Percentiles rank a stretch among this genome's conserved stretches.
Evolutionary conservation across 2,797 vertebrate genomes (phyloP).

Genomic region (Fundulus diaphanus): DNA sequence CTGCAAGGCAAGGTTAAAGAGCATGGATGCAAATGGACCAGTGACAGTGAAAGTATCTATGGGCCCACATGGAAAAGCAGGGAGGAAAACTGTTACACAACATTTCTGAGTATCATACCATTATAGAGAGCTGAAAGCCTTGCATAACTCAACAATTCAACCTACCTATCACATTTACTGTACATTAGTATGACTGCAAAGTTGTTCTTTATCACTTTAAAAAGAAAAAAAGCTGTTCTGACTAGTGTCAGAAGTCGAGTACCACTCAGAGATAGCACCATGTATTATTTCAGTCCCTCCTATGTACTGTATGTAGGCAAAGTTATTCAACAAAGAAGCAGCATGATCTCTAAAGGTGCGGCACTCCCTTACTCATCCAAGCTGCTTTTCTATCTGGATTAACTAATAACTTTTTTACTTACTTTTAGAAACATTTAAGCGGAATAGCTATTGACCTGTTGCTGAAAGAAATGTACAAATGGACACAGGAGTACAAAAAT

Average conservation of each 20-base stretch:
- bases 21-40: conserved; percentile 62
- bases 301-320: conserved; percentile 71
- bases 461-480: not conserved
- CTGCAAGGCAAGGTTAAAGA: conserved; percentile 51
- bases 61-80: conserved; percentile 51
- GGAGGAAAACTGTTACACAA: conserved; percentile 68
- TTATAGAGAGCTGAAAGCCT: conserved; percentile 74
- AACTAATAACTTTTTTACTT: conserved; percentile 35
- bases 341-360: conserved; percentile 66
- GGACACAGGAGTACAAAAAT: not conserved
- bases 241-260: conserved; percentile 77
- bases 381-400: conserved; percentile 43
- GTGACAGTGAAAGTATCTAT: conserved; percentile 54
- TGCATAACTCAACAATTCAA: conserved; percentile 77
- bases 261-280: conserved; percentile 68
- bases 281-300: conserved; percentile 70
- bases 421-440: conserved; percentile 50
- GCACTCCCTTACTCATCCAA: conserved; percentile 66
- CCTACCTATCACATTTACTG: conserved; percentile 75
- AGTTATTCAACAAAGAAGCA: conserved; percentile 60
- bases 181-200: conserved; percentile 72
- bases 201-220: conserved; percentile 75
- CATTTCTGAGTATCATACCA: conserved; percentile 60
- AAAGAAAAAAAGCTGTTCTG: conserved; percentile 74
- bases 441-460: conserved; percentile 7